Percentiles rank a stretch among this genome's conserved stretches.
These are phyloP conservation scores for Phymanthus crucifer DNA, from an alignment of 92 coral and sea anemone genomes.

Conservation along the genomic window DNA sequence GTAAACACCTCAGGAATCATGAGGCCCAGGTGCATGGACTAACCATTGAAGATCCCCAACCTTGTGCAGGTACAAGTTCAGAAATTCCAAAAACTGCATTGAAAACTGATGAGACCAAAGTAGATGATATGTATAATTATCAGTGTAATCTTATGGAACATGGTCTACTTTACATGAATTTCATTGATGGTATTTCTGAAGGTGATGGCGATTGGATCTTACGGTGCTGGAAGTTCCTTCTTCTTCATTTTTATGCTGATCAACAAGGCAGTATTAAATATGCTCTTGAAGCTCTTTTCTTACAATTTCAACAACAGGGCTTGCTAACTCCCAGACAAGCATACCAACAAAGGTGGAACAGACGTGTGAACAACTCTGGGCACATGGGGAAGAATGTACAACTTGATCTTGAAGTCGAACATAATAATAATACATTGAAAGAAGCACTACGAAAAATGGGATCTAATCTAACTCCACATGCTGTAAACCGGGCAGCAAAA, in stretches of 20 bases:
- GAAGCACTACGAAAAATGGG: background rate
- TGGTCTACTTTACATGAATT: slow-evolving; percentile 53
- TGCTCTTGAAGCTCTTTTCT: background rate
- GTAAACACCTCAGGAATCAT: no score
- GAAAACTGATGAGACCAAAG: background rate
- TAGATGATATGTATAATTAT: slow-evolving; percentile 42
- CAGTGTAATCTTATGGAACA: slow-evolving; percentile 45
- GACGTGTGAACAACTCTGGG: background rate
- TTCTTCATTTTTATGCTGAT: background rate
- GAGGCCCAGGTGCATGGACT: no score
- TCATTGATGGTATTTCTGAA: slow-evolving; percentile 43
- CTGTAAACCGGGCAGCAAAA: background rate
- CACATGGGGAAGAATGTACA: background rate
- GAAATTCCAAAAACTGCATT: background rate
- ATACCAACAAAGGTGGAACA: background rate
- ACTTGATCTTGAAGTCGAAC: background rate
- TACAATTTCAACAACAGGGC: background rate
- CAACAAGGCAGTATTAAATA: background rate
- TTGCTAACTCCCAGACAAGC: background rate
- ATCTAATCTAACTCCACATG: background rate
- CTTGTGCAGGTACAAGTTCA: no score
- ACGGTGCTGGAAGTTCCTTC: background rate
- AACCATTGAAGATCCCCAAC: no score
- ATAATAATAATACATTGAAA: no score
- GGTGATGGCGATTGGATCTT: slow-evolving; percentile 41